A percentile compares a stretch with the other conserved stretches of the same genome.
Evolutionary conservation across 2,797 vertebrate species (phyloP).

Genomic region (Argentina silus): DNA sequence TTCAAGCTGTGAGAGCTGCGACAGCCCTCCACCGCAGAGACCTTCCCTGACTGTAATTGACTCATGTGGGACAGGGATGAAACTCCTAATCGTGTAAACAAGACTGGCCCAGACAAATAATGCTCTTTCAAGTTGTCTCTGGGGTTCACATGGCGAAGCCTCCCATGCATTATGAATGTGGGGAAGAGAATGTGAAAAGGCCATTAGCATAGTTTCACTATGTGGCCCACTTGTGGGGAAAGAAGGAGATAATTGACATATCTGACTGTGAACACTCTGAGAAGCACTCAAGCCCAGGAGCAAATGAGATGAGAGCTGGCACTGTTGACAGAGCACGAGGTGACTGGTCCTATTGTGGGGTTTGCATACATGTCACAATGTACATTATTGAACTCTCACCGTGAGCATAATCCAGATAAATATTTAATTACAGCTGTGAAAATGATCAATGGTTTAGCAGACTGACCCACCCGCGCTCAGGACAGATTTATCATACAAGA

Average conservation of each 20-base stretch:
- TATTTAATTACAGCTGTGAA: constrained; percentile 66
- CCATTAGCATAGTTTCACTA: neutral
- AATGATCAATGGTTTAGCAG: constrained; percentile 60
- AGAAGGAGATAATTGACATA: neutral
- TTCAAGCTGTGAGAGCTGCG: constrained; percentile 44
- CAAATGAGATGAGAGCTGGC: neutral
- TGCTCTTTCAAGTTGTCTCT: constrained; percentile 36
- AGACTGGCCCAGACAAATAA: constrained; percentile 54
- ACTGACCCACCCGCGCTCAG: constrained; percentile 42
- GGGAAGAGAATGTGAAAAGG: constrained; percentile 4
- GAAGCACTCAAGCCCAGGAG: neutral
- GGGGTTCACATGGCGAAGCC: constrained; percentile 22
- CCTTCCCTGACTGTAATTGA: constrained; percentile 57
- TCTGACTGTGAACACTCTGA: neutral
- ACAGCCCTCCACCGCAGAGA: neutral
- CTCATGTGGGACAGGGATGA: constrained; percentile 59
- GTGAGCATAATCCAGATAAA: constrained; percentile 62
- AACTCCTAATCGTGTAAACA: constrained; percentile 55
- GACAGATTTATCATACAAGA: constrained; percentile 57
- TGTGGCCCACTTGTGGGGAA: neutral
- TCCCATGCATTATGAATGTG: constrained; percentile 31
- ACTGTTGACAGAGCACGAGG: constrained; percentile 1
- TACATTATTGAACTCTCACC: constrained; percentile 50
- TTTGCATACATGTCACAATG: constrained; percentile 29
- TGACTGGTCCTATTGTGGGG: constrained; percentile 30